These are phyloP conservation scores for Thelaira solivaga DNA, from an alignment of 2,888 invertebrate species.

Conservation along the genomic window DNA sequence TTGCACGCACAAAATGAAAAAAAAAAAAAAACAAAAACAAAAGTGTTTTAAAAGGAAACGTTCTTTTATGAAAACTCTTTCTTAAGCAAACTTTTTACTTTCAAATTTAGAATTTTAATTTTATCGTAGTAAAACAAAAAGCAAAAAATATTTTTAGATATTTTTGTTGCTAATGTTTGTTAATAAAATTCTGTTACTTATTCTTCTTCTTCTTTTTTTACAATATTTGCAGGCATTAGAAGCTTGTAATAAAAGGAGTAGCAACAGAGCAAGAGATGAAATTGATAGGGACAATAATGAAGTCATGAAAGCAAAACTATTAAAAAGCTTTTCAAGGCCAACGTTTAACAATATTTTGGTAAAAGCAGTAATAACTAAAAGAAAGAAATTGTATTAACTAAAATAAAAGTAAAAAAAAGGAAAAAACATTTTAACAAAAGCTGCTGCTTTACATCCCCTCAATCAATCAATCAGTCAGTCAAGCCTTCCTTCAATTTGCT, in stretches of 20 bases:
- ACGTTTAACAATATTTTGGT: neutral
- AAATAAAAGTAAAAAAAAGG: no score
- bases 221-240: neutral
- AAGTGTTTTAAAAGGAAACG: conserved; percentile 8
- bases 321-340: neutral
- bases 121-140: neutral
- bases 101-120: neutral
- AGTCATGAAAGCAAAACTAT: neutral
- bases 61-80: conserved; percentile 17
- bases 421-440: neutral
- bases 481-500: neutral
- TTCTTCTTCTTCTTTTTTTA: neutral
- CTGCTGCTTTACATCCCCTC: neutral
- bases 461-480: neutral
- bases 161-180: neutral
- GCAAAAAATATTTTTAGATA: neutral
- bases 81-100: conserved; percentile 24
- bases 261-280: neutral
- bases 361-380: no score
- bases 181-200: neutral
- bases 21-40: neutral
- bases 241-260: neutral
- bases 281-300: neutral
- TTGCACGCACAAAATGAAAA: no score
- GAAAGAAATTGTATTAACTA: neutral